Evolutionary conservation across 2,797 vertebrate genomes (phyloP), one percentile per base, ranked within the genome.

Genomic region (Phataginus tetradactyla): DNA sequence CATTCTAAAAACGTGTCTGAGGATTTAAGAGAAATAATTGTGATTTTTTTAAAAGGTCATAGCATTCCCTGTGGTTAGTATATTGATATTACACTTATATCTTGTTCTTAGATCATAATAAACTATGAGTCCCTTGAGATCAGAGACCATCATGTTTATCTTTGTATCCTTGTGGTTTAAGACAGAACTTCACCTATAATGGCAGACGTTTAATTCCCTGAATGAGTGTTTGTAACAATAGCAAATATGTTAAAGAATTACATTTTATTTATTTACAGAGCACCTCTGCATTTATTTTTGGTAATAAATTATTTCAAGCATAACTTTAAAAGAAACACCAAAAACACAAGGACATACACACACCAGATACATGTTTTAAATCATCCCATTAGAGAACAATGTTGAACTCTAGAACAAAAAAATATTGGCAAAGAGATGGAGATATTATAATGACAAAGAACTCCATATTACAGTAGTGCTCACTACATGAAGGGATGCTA

Each of bases 1-100:
- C n/a, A 92, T 69, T 87, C 66, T 98, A 91, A 98, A 98, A 98
- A 97, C 64, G 45, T 2, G 18, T 92, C 78, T 94, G 83, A 97
- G 81, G 72, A 86, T 66, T 94, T 91, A 98, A 91, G 1, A 97
- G 72, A 97, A 98, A 95, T 37, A 97, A 96, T 64, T 75, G 87
- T 71, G 45, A 74, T 72, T 39, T 93, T 92, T 84, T 34, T 2
- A 85, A 94, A 95, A 94, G 80, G 75, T n/a, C 55, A 94, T n/a
- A 85, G 68, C 64, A 97, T 97, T 97, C 64, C 87, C 83, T 86
- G 45, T 7, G 80, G 94, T 83, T 64, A 96, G 96, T 79, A 93
- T 51, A 97, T 98, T 92, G 96, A 91, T 97, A 91, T 94, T 96
- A 97, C 55, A 96, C 59, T 96, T 96, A 91, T 51, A 96, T 15